Evolutionary conservation across 2,888 invertebrate species (phyloP), one percentile per base, ranked within the genome.

Genomic region (Andrena minutula): DNA sequence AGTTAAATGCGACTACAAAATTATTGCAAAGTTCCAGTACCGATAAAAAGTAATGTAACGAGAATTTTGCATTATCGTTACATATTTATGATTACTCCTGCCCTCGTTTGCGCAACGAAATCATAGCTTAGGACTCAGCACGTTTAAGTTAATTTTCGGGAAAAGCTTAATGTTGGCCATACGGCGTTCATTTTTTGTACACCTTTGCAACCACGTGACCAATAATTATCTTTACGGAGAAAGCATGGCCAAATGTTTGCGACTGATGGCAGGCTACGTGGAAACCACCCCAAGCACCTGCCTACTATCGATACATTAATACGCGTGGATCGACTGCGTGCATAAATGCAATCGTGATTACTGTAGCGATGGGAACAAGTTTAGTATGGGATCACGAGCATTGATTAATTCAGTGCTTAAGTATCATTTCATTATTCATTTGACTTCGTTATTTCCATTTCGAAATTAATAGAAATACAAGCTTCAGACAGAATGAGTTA

Each of bases 311-410:
- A 28, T 32, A 41, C 71, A 28, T 66, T 58, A 63, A 82, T 64
- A 61, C 73, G 65, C 74, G 73, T 30, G 66, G 61, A 63, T 74
- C 63, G 41, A 70, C 71, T 72, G 30, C 64, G 56, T 63, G 71
- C 65, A 80, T 85, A 83, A 85, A 41, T 88, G 76, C 75, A 81
- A 61, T 60, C 79, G 64, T 82, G 78, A 82, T 51, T 51, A 6
- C 23, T 51, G 41, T 41, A 66, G 66, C 32, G 66, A 66, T 66
- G 66, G 66, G 6, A 23, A 6, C 16, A 51, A 53, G 32, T 20
- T 20, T 23, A 51, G n/a, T 16, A 16, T 7, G 41, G 12, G 0
- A 3, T 23, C 5, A 47, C n/a, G 28, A 16, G 12, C 16, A 41
- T 41, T 16, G 16, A 41, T 16, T 5, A 41, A 41, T 16, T 41